Percentiles rank a stretch among this genome's conserved stretches.
phyloP scores from a whole-genome alignment of 2,888 invertebrate genomes.

The Sphaerolaimus hirsutus region DNA sequence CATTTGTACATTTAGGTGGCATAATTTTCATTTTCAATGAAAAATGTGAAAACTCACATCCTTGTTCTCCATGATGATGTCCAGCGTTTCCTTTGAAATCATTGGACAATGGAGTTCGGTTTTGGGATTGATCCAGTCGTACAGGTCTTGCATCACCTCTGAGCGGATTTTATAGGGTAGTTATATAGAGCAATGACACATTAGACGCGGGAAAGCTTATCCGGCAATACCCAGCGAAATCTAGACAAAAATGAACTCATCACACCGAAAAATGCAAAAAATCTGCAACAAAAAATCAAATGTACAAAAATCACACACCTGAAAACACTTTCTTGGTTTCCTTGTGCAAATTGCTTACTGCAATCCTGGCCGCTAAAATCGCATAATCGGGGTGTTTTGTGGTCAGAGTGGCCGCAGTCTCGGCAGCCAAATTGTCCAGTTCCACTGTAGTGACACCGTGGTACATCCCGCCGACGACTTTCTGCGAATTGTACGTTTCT shows the following conservation, averaged over 20 bases:
- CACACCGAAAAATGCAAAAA: too few relatives aligned
- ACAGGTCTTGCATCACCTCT: constrained; percentile 65
- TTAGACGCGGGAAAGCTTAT: too few relatives aligned
- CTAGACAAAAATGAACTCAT: too few relatives aligned
- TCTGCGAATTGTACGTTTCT: too few relatives aligned
- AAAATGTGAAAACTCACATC: constrained; percentile 37
- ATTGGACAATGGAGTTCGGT: constrained; percentile 51
- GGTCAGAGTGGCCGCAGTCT: constrained; percentile 93
- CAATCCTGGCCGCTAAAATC: constrained; percentile 46
- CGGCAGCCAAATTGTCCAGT: constrained; percentile 85
- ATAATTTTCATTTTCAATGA: too few relatives aligned
- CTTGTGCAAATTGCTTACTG: constrained; percentile 87
- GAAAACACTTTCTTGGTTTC: constrained; percentile 75
- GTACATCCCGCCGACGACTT: constrained; percentile 80
- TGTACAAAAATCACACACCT: too few relatives aligned
- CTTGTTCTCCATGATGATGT: constrained; percentile 59
- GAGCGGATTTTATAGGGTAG: too few relatives aligned
- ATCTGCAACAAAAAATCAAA: too few relatives aligned
- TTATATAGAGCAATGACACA: too few relatives aligned
- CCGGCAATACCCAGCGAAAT: too few relatives aligned
- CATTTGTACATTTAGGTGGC: too few relatives aligned
- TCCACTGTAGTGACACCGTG: constrained; percentile 88
- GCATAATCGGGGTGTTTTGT: constrained; percentile 90
- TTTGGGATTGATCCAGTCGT: constrained; percentile 45
- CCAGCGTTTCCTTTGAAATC: constrained; percentile 57